These are phyloP conservation scores for Meriones unguiculatus DNA, from an alignment of 2,113 vertebrate genomes.

Conservation along the genomic window DNA sequence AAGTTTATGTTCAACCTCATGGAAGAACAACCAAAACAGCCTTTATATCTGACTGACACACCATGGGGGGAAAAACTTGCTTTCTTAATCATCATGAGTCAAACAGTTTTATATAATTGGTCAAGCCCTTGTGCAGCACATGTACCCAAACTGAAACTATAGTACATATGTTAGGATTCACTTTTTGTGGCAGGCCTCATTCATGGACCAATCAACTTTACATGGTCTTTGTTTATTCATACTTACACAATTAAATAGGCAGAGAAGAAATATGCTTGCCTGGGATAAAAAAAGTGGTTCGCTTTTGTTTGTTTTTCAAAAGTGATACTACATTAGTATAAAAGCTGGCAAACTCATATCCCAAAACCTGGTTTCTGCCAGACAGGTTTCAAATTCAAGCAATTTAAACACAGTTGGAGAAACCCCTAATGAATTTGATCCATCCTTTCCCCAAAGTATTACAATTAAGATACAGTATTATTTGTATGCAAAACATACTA, in stretches of 20 bases:
- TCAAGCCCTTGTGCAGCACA: conserved; percentile 19
- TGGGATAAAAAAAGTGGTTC: conserved; percentile 40
- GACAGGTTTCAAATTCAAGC: conserved; percentile 53
- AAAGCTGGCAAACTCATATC: conserved; percentile 37
- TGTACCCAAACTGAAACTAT: conserved; percentile 3
- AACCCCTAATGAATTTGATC: conserved; percentile 55
- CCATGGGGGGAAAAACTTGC: not conserved
- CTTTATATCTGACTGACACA: conserved; percentile 59
- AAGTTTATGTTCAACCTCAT: conserved; percentile 55
- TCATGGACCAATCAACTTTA: conserved; percentile 45
- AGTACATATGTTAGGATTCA: conserved; percentile 30
- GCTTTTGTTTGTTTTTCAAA: not conserved
- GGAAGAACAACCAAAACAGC: conserved; percentile 32
- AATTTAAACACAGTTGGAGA: conserved; percentile 6
- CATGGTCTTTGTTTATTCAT: conserved; percentile 27
- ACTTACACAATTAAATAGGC: conserved; percentile 53
- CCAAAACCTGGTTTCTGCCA: conserved; percentile 37
- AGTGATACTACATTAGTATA: conserved; percentile 8
- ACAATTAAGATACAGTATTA: conserved; percentile 67
- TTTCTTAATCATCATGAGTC: conserved; percentile 59
- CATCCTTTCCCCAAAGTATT: conserved; percentile 56
- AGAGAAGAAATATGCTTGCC: conserved; percentile 36
- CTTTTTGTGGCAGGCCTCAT: conserved; percentile 37
- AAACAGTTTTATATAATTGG: conserved; percentile 42
- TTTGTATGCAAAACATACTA: conserved; percentile 62